Base-by-base conservation (phyloP, 2,888 invertebrate species). In the Drosophila siamana region DNA sequence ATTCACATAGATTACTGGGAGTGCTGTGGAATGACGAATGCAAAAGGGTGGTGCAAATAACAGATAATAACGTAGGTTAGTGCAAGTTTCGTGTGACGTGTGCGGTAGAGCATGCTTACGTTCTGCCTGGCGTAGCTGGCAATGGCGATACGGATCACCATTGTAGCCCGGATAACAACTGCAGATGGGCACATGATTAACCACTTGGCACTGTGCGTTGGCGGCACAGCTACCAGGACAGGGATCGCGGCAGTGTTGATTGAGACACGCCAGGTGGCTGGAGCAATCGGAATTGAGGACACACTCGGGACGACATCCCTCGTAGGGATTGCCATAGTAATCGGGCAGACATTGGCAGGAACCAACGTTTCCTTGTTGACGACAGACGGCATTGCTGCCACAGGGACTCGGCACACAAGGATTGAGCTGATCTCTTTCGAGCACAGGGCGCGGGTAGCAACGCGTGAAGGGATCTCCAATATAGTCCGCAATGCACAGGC, bases 191-290 rank as follows among this genome's bases (percentile, higher is more conserved):
- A 95, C 95, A 90, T 97, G 97, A 89, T 95, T 95, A 59, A 96
- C 94, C 15, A 96, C 96, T 69, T 94, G 93, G 88, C 97, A 97
- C 80, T 94, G 94, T 8, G 96, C 95, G 88, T 95, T 95, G 57
- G 94, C 92, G 46, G 96, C 97, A 90, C 97, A 97, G 22, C 95
- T 95, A 63, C 96, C 96, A 65, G 95, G 95, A 86, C 97, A 97
- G 28, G 95, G 95, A 90, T 96, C 95, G 22, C 93, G 92, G 86
- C 96, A 96, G 90, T 94, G 95, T 92, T 95, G 94, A 81, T 94
- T 94, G 11, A 95, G 93, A 86, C 96, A 96, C 6, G 96, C 95
- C 89, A 93, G 93, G 81, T 95, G 94, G 64, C 94, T 94, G 1
- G 94, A 92, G 90, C 96, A 96, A 86, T 96, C 96, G 78, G 95